phyloP scores from a whole-genome alignment of 23 tunicate genomes.

The Ascidia mentula region DNA sequence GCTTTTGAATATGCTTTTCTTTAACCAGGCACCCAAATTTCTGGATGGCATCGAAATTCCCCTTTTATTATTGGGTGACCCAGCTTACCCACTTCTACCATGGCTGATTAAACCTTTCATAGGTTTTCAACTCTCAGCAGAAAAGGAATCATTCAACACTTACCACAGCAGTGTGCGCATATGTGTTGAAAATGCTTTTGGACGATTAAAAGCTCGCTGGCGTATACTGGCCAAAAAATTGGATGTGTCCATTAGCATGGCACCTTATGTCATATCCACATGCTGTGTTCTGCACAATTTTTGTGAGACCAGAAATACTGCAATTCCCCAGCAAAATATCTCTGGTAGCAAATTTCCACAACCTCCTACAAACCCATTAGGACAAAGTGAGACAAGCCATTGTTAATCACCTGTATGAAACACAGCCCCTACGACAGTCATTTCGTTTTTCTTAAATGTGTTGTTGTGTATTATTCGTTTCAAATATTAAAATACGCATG shows the following conservation, averaged over 20 bases:
- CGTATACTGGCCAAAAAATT: slow-evolving; percentile 3
- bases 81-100: slow-evolving; percentile 11
- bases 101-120: slow-evolving; percentile 12
- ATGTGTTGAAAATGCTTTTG: slow-evolving; percentile 9
- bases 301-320: not conserved
- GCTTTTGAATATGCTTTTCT: not conserved
- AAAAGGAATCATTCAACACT: not conserved
- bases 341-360: not conserved
- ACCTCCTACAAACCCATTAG: not conserved
- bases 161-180: slow-evolving; percentile 8
- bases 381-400: not conserved
- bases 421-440: slow-evolving; percentile 15
- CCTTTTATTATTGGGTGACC: slow-evolving; percentile 14
- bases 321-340: not conserved
- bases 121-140: not conserved
- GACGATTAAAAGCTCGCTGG: slow-evolving; percentile 14
- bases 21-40: not conserved
- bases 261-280: not conserved
- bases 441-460: not conserved
- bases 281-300: slow-evolving; percentile 5
- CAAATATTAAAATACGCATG: not conserved
- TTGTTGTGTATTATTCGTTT: not conserved
- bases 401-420: not conserved
- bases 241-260: slow-evolving; percentile 1
- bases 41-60: not conserved